These are phyloP conservation scores for Micrasema longulum DNA, from an alignment of 1,140 invertebrate species.

Conservation along the genomic window DNA sequence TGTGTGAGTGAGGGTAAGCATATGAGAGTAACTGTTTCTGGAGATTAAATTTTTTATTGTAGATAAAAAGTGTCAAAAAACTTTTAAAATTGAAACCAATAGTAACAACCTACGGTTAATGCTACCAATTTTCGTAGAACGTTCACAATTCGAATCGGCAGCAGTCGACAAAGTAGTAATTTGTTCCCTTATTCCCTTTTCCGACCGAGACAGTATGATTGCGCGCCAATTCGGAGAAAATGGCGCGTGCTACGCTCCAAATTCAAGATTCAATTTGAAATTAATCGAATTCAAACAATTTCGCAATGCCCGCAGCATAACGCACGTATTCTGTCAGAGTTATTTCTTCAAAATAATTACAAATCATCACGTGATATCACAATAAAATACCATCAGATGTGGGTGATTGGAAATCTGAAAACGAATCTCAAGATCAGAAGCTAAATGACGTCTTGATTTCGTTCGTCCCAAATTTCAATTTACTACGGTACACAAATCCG, in stretches of 20 bases:
- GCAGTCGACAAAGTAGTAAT: constrained; percentile 25
- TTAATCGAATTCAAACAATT: constrained; percentile 15
- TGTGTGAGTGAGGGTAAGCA: no score
- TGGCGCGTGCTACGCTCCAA: constrained; percentile 38
- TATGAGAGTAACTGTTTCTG: no score
- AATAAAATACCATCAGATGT: no score
- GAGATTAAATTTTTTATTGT: no score
- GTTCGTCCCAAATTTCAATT: no score
- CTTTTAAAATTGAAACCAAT: no score
- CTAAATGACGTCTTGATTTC: no score
- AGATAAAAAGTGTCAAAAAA: no score
- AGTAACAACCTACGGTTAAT: constrained; percentile 1
- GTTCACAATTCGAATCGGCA: constrained; percentile 8
- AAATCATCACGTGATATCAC: no score
- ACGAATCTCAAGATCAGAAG: no score
- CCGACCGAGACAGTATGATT: constrained; percentile 36
- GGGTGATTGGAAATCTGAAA: no score
- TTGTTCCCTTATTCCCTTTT: constrained; percentile 2
- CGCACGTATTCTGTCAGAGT: constrained; percentile 4
- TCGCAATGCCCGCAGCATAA: constrained; percentile 24
- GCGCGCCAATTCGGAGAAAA: constrained; percentile 21
- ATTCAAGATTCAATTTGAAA: constrained; percentile 20
- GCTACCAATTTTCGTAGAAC: constrained; percentile 11
- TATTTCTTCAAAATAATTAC: neutral
- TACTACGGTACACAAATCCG: no score